Conservation (phyloP, 2,797 vertebrate genomes). For the Typhlichthys eigenmanni region DNA sequence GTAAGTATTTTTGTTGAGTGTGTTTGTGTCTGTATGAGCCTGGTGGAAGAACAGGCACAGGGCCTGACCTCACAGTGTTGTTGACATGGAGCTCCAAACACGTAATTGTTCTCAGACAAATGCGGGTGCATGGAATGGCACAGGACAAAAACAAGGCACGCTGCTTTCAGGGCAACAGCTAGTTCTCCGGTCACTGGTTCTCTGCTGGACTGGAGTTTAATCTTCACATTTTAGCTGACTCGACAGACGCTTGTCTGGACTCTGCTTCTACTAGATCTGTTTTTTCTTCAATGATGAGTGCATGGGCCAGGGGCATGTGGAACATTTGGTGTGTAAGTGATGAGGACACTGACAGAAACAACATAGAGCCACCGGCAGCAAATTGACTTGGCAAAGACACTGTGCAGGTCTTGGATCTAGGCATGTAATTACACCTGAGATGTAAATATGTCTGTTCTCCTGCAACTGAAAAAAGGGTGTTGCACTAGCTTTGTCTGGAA, state of each 20-base stretch:
- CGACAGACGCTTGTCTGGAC: constrained; percentile 13
- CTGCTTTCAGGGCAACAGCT: constrained; percentile 49
- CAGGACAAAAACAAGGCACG: constrained; percentile 30
- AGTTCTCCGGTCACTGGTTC: constrained; percentile 13
- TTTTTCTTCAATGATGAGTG: constrained; percentile 20
- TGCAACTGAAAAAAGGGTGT: background rate
- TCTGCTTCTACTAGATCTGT: background rate
- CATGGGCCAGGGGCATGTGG: constrained; percentile 42
- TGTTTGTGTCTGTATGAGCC: constrained; percentile 50
- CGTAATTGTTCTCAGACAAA: constrained; percentile 68
- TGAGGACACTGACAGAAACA: constrained; percentile 34
- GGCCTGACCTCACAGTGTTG: constrained; percentile 46
- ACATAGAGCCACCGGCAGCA: constrained; percentile 17
- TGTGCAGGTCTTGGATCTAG: constrained; percentile 6
- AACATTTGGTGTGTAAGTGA: constrained; percentile 47
- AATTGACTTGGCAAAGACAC: constrained; percentile 14
- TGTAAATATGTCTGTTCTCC: constrained; percentile 15
- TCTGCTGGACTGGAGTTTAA: constrained; percentile 44
- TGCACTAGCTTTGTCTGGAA: background rate
- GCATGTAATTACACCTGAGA: constrained; percentile 2
- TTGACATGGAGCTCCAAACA: constrained; percentile 56
- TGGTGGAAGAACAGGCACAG: constrained; percentile 3
- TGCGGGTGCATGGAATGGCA: constrained; percentile 49
- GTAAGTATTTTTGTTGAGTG: constrained; percentile 16
- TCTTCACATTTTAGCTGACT: constrained; percentile 40